Evolutionary conservation across 2,797 vertebrate species (phyloP).

Genomic region (Coregonus suidteri): DNA sequence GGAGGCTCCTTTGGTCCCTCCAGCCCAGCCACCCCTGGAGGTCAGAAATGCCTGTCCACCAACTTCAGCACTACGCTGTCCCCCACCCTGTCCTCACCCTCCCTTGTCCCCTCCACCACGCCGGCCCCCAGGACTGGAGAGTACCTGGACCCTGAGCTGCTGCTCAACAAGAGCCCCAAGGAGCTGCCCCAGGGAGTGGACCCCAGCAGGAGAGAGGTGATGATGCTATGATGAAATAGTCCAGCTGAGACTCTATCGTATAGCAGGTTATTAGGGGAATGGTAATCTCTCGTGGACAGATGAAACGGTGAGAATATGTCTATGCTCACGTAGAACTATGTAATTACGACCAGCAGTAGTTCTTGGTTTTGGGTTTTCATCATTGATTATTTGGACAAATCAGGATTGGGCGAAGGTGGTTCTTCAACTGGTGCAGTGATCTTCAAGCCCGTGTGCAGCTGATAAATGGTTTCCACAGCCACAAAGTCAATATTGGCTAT

Average conservation of each 20-base stretch:
- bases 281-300: too few relatives aligned
- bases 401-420: too few relatives aligned
- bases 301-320: too few relatives aligned
- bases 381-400: too few relatives aligned
- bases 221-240: slow-evolving; percentile 11
- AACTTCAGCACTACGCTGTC: slow-evolving; percentile 56
- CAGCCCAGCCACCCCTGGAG: slow-evolving; percentile 20
- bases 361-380: too few relatives aligned
- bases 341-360: too few relatives aligned
- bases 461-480: too few relatives aligned
- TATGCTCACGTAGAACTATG: too few relatives aligned
- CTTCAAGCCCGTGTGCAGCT: too few relatives aligned
- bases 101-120: not conserved
- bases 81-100: too few relatives aligned
- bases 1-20: slow-evolving; percentile 36
- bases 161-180: slow-evolving; percentile 72
- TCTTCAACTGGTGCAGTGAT: too few relatives aligned
- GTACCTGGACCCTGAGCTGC: slow-evolving; percentile 56
- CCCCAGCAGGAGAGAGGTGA: slow-evolving; percentile 83
- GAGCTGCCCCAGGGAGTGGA: slow-evolving; percentile 83
- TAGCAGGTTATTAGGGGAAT: not conserved
- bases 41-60: slow-evolving; percentile 1
- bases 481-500: too few relatives aligned
- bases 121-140: not conserved
- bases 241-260: slow-evolving; percentile 18